Evolutionary conservation across 2,888 invertebrate genomes (phyloP), one percentile per base, ranked within the genome.

Genomic region (Herminia tarsipennalis): DNA sequence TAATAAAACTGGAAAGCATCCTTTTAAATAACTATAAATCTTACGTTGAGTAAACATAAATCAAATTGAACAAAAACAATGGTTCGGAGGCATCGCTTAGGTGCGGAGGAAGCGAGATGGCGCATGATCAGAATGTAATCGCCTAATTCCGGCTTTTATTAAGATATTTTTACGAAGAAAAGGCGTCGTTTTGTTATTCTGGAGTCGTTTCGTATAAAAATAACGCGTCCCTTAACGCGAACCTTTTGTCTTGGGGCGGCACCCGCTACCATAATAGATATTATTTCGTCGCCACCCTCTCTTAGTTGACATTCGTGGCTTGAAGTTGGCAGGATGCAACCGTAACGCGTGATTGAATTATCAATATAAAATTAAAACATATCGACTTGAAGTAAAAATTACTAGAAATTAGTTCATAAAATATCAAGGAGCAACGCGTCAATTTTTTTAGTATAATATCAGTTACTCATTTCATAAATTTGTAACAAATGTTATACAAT

Each of bases 81-180:
- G 76, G 73, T 72, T 73, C 65, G 62, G 51, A 74, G 70, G 75
- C 70, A 77, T 74, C 70, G 67, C 72, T 74, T 75, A 77, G 46
- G 46, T 36, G 30, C 76, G 75, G 74, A 86, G 88, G 88, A 87
- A 87, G 80, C 81, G 66, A 60, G 74, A 69, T 68, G 74, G 78
- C 51, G 70, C 89, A 86, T 88, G 90, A 86, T 85, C 85, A 77
- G 88, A 90, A 89, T 88, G 72, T 81, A 83, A 87, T 85, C 75
- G 71, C 70, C 70, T 78, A 73, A 84, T 87, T 85, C 81, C 81
- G 78, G 76, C 66, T 78, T 84, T 83, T 87, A 88, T 88, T 83
- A 86, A 87, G 87, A 87, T 83, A 88, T 89, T 78, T 73, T 86
- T 88, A 83, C 83, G 81, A 77, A 81, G 83, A 85, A 87, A 86